These are phyloP conservation scores for Lagopus leucura DNA, from an alignment of 2,113 vertebrate species.

Conservation along the genomic window DNA sequence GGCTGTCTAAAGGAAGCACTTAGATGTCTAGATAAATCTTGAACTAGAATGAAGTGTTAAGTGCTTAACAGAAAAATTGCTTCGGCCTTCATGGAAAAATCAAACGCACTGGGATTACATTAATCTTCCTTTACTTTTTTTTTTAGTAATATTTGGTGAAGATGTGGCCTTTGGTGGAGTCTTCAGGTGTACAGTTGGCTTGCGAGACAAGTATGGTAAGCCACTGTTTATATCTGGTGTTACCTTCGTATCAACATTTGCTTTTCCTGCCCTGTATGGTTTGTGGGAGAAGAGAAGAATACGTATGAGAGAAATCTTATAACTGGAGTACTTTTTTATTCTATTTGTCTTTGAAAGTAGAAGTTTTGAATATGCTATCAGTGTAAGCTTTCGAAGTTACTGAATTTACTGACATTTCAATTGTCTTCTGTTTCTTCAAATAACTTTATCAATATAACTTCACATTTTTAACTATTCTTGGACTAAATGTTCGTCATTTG, in stretches of 20 bases:
- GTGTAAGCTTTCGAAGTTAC: neutral
- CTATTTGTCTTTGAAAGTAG: neutral
- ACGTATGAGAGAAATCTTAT: neutral
- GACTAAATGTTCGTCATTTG: neutral
- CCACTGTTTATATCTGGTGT: neutral
- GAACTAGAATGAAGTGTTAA: neutral
- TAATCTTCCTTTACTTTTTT: neutral
- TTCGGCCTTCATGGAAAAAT: neutral
- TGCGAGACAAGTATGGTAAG: slow-evolving; percentile 97
- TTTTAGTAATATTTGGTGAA: slow-evolving; percentile 95
- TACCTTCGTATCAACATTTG: neutral
- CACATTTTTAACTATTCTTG: neutral
- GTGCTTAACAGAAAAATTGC: neutral
- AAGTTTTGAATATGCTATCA: neutral
- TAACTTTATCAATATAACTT: neutral
- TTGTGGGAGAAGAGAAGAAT: neutral
- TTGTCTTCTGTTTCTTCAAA: neutral
- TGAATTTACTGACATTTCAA: neutral
- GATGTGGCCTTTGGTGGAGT: slow-evolving; percentile 98
- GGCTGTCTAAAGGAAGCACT: neutral
- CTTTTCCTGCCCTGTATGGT: neutral
- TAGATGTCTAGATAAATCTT: neutral
- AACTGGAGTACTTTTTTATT: neutral
- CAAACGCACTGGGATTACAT: neutral
- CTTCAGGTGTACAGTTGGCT: slow-evolving; percentile 97